Evolutionary conservation across 2,888 invertebrate genomes (phyloP), one percentile per base, ranked within the genome.

Genomic region (Gasteruption jaculator): DNA sequence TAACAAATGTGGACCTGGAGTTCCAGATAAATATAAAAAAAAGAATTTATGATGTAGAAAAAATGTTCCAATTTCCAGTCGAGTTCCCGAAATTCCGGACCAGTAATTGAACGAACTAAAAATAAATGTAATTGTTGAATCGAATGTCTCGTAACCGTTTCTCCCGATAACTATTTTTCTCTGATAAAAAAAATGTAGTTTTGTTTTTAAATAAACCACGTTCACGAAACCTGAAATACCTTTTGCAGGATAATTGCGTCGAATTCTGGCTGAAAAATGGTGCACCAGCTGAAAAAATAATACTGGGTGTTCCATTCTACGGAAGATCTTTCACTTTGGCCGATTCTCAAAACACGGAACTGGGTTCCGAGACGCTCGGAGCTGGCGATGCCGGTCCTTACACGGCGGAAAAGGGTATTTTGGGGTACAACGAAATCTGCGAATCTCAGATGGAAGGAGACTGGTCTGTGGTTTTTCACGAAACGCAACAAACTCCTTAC

Each of bases 381-480:
- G 72, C 76, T 2, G 84, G 85, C 1, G 56, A 71, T 5, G 73
- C 76, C 3, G 86, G 85, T 1, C 78, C 75, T 1, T 83, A 77
- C 57, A 84, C 85, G 0, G 63, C 67, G 12, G 74, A 77, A 34
- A 65, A 65, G n/a, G 86, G 86, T 2, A 71, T 76, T 15, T 63
- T 85, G 41, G 85, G 84, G n/a, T 86, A 81, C 56, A 84, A 84
- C 56, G 86, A 87, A 61, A 65, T 72, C 16, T 71, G 71, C 38
- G 65, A 66, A 29, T 32, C 26, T n/a, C 35, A 45, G 10, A 24
- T 33, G 8, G 20, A 33, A 7, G 36, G 42, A 8, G 42, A 45
- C 1, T 70, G 68, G 66, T 57, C 54, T 1, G 49, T 63, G 15
- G 57, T 57, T 16, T 67, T 62, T 52, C 71, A 73, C 43, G 53